Evolutionary conservation across 2,888 invertebrate species (phyloP), one percentile per base, ranked within the genome.

Genomic region (Didymodactylos carnosus): DNA sequence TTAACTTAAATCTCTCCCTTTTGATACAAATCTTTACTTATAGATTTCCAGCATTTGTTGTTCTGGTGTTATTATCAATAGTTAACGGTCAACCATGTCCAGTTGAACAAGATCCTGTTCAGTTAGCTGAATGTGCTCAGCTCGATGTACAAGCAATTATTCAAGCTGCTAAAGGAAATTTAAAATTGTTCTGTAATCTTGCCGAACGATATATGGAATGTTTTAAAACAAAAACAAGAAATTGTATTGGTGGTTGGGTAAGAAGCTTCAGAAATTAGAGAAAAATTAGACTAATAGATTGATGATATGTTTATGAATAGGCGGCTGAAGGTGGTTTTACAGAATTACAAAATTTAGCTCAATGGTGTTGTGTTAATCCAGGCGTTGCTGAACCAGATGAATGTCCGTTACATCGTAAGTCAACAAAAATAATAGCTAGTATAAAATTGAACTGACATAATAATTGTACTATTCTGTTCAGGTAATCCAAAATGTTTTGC

Each of bases 161-260:
- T 14, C 71, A 53, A n/a, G 71, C 51, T 27, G 74, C 74, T 19
- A 62, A 62, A 43, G 74, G 74, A 23, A 71, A 71, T 39, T 43
- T 71, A 25, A 71, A 74, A 51, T 35, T 69, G 46, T 72, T 74
- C 62, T 74, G 74, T 27, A 71, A 71, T 53, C 35, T 74, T 16
- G 74, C 74, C n/a, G 69, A 69, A 29, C 39, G 74, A 39, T 74
- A 74, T 19, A 74, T 74, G 74, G 74, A 74, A 72, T 74, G 74
- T 39, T 71, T 74, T 10, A 74, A 74, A 49, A 74, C 74, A 13
- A 71, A 74, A 27, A 74, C 74, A 6, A 62, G 74, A 71, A 71
- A 71, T 49, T 74, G 74, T 69, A 53, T 74, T 46, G 74, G 74
- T 27, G 71, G 71, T 62, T 74, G 53, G 35, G 74, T 74, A 74